Evolutionary conservation across 1,140 invertebrate species (phyloP).

Genomic region (Temnothorax curvispinosus): DNA sequence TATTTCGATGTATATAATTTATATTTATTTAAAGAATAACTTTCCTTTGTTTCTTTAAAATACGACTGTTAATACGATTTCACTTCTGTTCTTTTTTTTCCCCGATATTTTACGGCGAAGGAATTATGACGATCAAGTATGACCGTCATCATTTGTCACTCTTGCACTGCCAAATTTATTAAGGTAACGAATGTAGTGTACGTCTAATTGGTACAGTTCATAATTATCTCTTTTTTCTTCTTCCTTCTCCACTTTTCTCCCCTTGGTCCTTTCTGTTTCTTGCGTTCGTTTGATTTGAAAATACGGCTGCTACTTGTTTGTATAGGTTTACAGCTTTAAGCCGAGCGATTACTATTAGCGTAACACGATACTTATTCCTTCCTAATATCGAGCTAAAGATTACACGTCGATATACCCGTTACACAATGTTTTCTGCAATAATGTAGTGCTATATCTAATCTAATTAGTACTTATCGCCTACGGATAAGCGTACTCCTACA

Average conservation of each 20-base stretch:
- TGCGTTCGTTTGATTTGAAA: slow-evolving; percentile 16
- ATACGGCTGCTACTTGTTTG: background rate
- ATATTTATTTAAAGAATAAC: slow-evolving; percentile 11
- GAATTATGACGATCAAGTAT: background rate
- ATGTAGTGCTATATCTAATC: slow-evolving; percentile 10
- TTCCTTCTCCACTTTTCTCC: background rate
- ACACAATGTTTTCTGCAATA: slow-evolving; percentile 39
- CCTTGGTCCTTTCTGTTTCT: background rate
- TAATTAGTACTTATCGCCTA: slow-evolving; percentile 29
- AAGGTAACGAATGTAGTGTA: slow-evolving; percentile 24
- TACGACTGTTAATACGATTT: background rate
- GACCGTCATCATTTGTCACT: slow-evolving; percentile 54
- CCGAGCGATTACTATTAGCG: background rate
- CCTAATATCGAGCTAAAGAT: slow-evolving; percentile 19
- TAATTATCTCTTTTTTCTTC: background rate
- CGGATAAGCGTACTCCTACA: slow-evolving; percentile 29
- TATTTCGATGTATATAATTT: slow-evolving; percentile 46
- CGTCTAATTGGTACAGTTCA: slow-evolving; percentile 12
- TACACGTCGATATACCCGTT: slow-evolving; percentile 9
- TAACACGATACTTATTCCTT: slow-evolving; percentile 33
- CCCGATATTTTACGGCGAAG: slow-evolving; percentile 30
- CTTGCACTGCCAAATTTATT: slow-evolving; percentile 69
- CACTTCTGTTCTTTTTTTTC: background rate
- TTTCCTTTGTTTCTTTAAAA: slow-evolving; percentile 3
- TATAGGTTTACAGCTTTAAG: slow-evolving; percentile 9